Evolutionary conservation across 2,797 vertebrate species (phyloP), one percentile per base, ranked within the genome.

Genomic region (Oceanodroma leucorhoa): DNA sequence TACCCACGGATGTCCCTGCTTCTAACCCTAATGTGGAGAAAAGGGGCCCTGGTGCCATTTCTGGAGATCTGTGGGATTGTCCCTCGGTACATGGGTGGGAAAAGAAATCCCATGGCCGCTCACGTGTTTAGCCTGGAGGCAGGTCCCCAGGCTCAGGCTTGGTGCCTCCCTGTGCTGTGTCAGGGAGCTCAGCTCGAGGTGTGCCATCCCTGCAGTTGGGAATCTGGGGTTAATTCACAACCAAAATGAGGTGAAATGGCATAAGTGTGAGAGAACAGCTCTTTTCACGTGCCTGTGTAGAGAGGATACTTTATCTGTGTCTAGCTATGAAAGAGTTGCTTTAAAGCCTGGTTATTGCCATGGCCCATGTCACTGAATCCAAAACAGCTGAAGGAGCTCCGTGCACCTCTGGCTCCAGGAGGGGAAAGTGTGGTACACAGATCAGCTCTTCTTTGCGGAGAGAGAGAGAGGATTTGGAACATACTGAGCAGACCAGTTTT

Each of bases 81-180:
- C 29, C 6, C 29, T 45, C 48, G 45, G 21, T 17, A 17, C 17
- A 3, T 15, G 27, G n/a, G 11, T 41, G 27, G 18, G 38, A 66
- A 60, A 83, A 45, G 18, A 30, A 55, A 36, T 4, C 3, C 34
- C 5, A 6, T 4, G 40, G 26, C 5, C 29, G 24, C 38, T 61
- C 41, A n/a, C 0, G 1, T 18, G 17, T 11, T 71, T 32, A 54
- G 27, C 10, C 6, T 1, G 3, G n/a, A 30, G 38, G 36, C 46
- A 70, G 21, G 41, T 65, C 40, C 11, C 10, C 9, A 7, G 32
- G 26, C 11, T 54, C 32, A 24, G 24, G 53, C 7, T 10, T 11
- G 27, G 32, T 57, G 17, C 27, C 46, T 50, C 0, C 0, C 45
- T 43, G 11, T 22, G 34, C 43, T 29, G 5, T 18, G 24, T 26